Evolutionary conservation across 2,113 vertebrate genomes (phyloP), one percentile per base, ranked within the genome.

Genomic region (Suncus etruscus): DNA sequence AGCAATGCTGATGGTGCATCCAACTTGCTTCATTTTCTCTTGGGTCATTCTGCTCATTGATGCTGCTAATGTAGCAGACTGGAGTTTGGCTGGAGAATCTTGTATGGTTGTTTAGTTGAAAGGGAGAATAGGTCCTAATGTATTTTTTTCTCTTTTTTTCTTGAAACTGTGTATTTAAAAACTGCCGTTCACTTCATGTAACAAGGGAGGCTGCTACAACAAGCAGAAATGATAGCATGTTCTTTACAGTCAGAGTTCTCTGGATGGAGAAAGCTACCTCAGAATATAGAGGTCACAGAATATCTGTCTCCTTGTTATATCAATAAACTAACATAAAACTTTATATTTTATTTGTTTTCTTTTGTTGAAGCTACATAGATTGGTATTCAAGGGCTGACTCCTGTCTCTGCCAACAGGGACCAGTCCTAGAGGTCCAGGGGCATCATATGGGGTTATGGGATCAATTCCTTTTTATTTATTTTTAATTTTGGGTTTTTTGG

Each of bases 1-100:
- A 93, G 91, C 82, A 87, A 22, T 77, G 95, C 86, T 90, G 90
- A 96, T 87, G 73, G 3, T 0, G 9, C 87, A 92, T 16, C 22
- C 31, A 47, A 29, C 3, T 1, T 10, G 18, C 22, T 58, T 24
- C 47, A 77, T 12, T 31, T 15, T 61, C 75, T 95, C 85, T 73
- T 78, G 51, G 51, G 77, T 83, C 68, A 65, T 66, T 90, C 75
- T 75, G 77, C 80, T 93, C 77, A 87, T 86, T 94, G 72, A 92
- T 58, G 54, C 10, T 91, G 73, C 58, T 95, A 95, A 79, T 65
- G 74, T 58, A 68, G 50, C 90, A 72, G 15, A 15, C 61, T 76
- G 1, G 0, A 12, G 11, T 31, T 24, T 61, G 47, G 76, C 78
- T 58, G 14, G 45, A 80, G 39, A 32, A 74, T 14, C 27, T 73